phyloP scores from a whole-genome alignment of 35 echinoderm and acorn worm genomes.

The Stichopus chloronotus region DNA sequence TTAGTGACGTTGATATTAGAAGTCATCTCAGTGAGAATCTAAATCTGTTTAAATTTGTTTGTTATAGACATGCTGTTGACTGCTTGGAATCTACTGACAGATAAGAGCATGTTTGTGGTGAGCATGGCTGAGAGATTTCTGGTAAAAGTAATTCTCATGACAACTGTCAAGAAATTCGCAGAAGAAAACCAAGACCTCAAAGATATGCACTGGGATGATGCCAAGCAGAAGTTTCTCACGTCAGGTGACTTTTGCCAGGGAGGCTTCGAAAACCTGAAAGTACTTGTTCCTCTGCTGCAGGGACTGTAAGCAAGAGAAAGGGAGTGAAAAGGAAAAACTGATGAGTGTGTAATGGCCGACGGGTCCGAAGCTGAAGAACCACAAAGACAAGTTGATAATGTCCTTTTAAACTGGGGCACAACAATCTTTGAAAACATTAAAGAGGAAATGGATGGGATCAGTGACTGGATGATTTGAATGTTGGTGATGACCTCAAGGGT shows the following conservation, averaged over 20 bases:
- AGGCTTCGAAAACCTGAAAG: neutral
- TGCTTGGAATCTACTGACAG: neutral
- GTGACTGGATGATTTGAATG: neutral
- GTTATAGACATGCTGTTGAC: neutral
- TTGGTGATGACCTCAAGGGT: neutral
- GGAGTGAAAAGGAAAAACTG: neutral
- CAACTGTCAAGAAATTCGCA: neutral
- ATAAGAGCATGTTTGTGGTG: slow-evolving; percentile 28
- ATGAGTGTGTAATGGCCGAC: neutral
- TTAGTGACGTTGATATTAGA: too few species aligned
- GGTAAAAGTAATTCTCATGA: neutral
- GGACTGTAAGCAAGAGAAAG: neutral
- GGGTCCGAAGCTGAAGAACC: neutral
- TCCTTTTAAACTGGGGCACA: neutral
- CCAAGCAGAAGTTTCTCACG: neutral
- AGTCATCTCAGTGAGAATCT: too few species aligned
- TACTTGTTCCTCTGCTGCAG: neutral
- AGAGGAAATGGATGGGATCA: neutral
- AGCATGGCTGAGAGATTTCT: neutral
- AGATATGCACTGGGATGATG: neutral
- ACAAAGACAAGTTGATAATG: neutral
- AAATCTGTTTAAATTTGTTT: neutral
- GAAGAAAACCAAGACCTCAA: neutral
- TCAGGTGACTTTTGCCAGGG: neutral
- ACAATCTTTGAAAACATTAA: neutral